A percentile compares a stretch with the other conserved stretches of the same genome.
Conservation (phyloP, 2,113 vertebrate genomes). For the Rousettus leschenaultii region DNA sequence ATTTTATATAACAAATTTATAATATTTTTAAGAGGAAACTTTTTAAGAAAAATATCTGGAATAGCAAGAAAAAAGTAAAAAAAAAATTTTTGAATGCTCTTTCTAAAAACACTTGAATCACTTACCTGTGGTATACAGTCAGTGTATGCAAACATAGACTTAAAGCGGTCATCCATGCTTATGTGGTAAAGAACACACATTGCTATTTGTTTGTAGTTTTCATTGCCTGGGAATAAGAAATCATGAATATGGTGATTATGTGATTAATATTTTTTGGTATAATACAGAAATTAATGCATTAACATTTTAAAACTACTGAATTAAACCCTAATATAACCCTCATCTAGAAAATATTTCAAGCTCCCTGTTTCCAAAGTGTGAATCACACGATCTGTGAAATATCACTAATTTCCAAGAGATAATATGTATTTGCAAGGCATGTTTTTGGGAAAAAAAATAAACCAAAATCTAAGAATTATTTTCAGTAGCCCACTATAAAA, state of each 20-base stretch:
- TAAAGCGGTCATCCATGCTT: constrained; percentile 94
- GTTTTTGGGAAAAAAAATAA: neutral
- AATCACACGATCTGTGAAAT: neutral
- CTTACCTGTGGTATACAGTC: constrained; percentile 96
- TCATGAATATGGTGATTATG: neutral
- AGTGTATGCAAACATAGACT: constrained; percentile 94
- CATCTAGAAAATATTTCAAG: neutral
- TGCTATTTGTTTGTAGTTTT: constrained; percentile 93
- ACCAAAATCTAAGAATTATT: neutral
- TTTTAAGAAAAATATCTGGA: constrained; percentile 44
- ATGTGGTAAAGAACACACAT: constrained; percentile 97
- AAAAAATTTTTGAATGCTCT: neutral
- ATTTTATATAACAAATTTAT: neutral
- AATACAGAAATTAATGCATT: neutral
- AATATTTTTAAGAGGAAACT: neutral
- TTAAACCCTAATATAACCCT: neutral
- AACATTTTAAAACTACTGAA: neutral
- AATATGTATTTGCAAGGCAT: neutral
- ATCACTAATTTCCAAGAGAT: neutral
- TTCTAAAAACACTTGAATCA: neutral
- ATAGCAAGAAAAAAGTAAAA: rapidly evolving
- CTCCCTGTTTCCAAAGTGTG: neutral
- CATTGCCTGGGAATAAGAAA: constrained; percentile 87
- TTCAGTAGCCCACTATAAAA: neutral
- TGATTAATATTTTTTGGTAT: neutral